Conservation (phyloP, 2,797 vertebrate genomes). For the Hemitrygon akajei region DNA sequence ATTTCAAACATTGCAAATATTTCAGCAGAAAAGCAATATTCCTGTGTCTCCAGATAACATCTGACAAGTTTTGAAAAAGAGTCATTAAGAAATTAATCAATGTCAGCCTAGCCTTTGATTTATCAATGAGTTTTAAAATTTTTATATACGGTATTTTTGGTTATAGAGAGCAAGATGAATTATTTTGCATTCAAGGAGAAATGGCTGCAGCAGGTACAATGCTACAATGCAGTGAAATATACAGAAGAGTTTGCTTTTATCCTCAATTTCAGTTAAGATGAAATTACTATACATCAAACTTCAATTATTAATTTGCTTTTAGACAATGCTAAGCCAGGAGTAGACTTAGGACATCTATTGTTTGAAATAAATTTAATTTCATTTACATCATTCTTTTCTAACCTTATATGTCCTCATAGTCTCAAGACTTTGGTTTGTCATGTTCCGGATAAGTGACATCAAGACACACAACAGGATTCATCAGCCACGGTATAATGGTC, state of each 20-base stretch:
- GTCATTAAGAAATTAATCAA: not conserved
- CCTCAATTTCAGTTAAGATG: not conserved
- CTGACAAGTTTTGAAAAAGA: not conserved
- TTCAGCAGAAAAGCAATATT: not conserved
- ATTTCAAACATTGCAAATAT: not conserved
- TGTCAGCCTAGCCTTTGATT: not conserved
- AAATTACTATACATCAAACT: not conserved
- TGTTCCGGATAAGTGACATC: not conserved
- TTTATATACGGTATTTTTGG: not conserved
- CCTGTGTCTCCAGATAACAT: not conserved
- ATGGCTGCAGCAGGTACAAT: not conserved
- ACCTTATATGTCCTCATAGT: not conserved
- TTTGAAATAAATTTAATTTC: not conserved
- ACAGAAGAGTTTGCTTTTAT: not conserved
- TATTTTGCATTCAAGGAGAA: not conserved
- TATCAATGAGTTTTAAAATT: not conserved
- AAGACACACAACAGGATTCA: not conserved
- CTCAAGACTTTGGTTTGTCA: not conserved
- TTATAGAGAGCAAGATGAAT: not conserved
- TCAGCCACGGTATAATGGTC: not conserved
- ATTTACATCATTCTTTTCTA: not conserved
- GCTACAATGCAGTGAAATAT: not conserved
- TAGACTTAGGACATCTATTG: not conserved
- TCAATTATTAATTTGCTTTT: not conserved
- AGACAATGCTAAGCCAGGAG: not conserved